Evolutionary conservation across 2,113 vertebrate genomes (phyloP), one percentile per base, ranked within the genome.

Genomic region (Euleptes europaea): DNA sequence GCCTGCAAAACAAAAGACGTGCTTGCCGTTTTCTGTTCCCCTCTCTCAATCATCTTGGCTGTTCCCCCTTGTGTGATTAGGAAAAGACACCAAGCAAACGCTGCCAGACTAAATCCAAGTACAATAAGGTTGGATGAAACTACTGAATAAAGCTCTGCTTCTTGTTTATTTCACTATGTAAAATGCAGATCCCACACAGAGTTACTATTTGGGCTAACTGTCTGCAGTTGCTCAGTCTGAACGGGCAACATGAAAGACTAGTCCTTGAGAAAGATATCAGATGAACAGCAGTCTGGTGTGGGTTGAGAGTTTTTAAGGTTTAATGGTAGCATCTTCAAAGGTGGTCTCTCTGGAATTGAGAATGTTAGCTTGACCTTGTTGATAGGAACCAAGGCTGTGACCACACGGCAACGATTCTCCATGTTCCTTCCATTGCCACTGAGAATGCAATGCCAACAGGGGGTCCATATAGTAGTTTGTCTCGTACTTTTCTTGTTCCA

Each of bases 91-190:
- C 6, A 23, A 78, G 57, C 13, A 49, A 49, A 93, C 3, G 14
- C 2, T 80, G 21, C 67, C 33, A 78, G 35, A 88, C 15, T 51
- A 67, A 67, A 84, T 49, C 85, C 49, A 85, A 88, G 63, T 51
- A 71, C 31, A 77, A 47, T 84, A n/a, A 74, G 72, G 42, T 40
- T 86, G 21, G 77, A 87, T 57, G 80, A 89, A 91, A 77, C n/a
- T 90, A 86, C n/a, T 85, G 87, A 89, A 89, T 21, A 86, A 86
- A 86, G 38, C 19, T 83, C 70, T 91, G 82, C 67, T 87, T 90
- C 0, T 63, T 0, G 84, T 71, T 91, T 84, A 84, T 81, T 85
- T 91, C 85, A 69, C 23, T 57, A 14, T 33, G 77, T 75, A 82
- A 86, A 57, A 44, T 75, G 80, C 69, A 94, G 75, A 79, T 69